Evolutionary conservation across 2,888 invertebrate species (phyloP).

Genomic region (Ennomos fuscantarius): DNA sequence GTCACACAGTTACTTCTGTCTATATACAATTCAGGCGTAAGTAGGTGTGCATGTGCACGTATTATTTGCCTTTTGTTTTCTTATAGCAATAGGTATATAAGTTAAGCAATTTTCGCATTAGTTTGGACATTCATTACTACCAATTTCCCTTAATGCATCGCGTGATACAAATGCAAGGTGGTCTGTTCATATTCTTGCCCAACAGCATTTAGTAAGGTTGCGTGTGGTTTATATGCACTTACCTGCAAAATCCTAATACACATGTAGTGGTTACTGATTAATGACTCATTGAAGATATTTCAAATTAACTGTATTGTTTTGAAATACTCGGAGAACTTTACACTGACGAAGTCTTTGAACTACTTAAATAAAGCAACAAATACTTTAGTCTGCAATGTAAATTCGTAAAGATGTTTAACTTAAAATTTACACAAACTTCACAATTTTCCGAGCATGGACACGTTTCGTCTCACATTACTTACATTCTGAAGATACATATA

Average conservation of each 20-base stretch:
- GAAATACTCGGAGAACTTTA: slow-evolving; percentile 1
- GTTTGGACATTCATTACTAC: slow-evolving; percentile 16
- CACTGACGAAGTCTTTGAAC: no score
- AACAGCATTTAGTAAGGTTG: slow-evolving; percentile 26
- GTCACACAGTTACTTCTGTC: no score
- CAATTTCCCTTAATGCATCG: slow-evolving; percentile 23
- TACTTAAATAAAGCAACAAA: no score
- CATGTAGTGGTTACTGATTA: slow-evolving; percentile 13
- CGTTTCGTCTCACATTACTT: no score
- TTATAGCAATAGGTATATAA: background rate
- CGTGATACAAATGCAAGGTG: slow-evolving; percentile 17
- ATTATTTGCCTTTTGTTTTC: no score
- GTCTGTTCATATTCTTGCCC: slow-evolving; percentile 22
- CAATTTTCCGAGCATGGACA: no score
- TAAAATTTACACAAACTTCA: no score
- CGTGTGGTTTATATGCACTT: slow-evolving; percentile 12
- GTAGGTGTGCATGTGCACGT: no score
- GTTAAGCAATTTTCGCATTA: slow-evolving; percentile 18
- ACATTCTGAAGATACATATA: no score
- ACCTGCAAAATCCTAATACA: slow-evolving; percentile 10
- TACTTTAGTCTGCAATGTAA: no score
- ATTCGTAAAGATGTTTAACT: no score
- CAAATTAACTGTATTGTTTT: slow-evolving; percentile 8
- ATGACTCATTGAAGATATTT: slow-evolving; percentile 11
- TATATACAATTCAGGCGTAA: no score